These are phyloP conservation scores for Stegodyphus mimosarum DNA, from an alignment of 1,140 invertebrate genomes.

Conservation along the genomic window DNA sequence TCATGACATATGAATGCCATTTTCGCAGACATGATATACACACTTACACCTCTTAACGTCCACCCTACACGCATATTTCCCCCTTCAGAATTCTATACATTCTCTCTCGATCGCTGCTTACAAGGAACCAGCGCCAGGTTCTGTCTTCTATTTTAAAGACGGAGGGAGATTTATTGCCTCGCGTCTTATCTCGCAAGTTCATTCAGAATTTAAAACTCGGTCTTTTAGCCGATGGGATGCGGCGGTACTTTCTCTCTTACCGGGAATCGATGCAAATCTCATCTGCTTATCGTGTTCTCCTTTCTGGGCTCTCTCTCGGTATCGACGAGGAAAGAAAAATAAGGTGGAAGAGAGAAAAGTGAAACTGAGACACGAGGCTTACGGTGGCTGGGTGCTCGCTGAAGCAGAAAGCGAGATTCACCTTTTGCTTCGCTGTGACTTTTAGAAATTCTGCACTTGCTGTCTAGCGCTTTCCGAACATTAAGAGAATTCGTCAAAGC, in stretches of 20 bases:
- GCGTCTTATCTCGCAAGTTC: constrained; percentile 33
- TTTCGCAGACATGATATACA: too few species aligned
- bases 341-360: background rate
- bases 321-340: background rate
- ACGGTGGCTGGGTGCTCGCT: too few species aligned
- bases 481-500: too few species aligned
- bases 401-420: too few species aligned
- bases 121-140: background rate
- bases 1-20: too few species aligned
- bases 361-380: background rate
- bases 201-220: constrained; percentile 51
- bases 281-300: constrained; percentile 42
- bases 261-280: constrained; percentile 52
- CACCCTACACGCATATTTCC: background rate
- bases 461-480: too few species aligned
- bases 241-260: constrained; percentile 5
- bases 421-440: too few species aligned
- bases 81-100: background rate
- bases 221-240: background rate
- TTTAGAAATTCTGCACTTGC: too few species aligned
- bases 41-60: too few species aligned
- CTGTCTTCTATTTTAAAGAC: constrained; percentile 41
- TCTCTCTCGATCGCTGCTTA: too few species aligned
- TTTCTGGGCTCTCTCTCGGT: background rate
- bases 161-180: constrained; percentile 40